A percentile compares a stretch with the other conserved stretches of the same genome.
Conservation (phyloP, 2,797 vertebrate genomes). For the Etheostoma perlongum region DNA sequence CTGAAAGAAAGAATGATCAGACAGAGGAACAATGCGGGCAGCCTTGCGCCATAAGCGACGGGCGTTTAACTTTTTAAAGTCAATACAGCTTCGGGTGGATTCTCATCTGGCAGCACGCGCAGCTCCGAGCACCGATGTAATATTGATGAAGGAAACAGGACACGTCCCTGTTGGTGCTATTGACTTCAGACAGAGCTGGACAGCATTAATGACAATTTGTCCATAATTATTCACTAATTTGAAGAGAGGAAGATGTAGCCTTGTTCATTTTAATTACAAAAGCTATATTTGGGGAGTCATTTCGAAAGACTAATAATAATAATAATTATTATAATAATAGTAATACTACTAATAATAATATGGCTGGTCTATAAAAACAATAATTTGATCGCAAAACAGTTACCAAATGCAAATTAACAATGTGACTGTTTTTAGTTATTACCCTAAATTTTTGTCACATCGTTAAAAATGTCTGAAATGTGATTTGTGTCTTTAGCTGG, state of each 20-base stretch:
- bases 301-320: not conserved
- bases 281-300: not conserved
- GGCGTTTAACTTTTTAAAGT: constrained; percentile 53
- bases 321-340: no score
- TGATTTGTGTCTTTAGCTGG: not conserved
- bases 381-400: constrained; percentile 41
- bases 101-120: constrained; percentile 50
- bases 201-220: constrained; percentile 81
- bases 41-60: constrained; percentile 9
- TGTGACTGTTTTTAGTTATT: not conserved
- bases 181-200: constrained; percentile 76
- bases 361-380: not conserved
- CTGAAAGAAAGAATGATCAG: constrained; percentile 10
- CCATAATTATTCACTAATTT: constrained; percentile 25
- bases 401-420: not conserved
- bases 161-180: constrained; percentile 62
- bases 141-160: constrained; percentile 85
- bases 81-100: constrained; percentile 57
- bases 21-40: constrained; percentile 3
- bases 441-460: not conserved
- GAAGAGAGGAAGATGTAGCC: not conserved
- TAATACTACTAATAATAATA: not conserved
- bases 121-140: constrained; percentile 66
- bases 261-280: not conserved
- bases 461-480: not conserved